Conservation (phyloP, 2,888 invertebrate species). For the Andrena flavipes region DNA sequence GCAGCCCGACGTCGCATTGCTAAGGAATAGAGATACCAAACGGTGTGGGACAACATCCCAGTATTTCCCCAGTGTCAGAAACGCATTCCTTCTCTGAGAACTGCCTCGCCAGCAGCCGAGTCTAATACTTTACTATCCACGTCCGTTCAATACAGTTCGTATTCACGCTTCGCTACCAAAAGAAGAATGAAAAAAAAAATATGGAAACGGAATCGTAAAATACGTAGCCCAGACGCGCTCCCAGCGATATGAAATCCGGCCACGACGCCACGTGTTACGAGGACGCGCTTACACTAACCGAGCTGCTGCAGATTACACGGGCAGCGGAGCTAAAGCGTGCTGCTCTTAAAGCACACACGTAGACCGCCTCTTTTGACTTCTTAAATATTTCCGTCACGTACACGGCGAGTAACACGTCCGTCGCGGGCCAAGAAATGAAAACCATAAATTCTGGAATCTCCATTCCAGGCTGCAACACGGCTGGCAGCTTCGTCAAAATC, state of each 20-base stretch:
- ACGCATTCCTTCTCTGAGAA: too few relatives aligned
- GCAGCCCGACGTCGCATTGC: too few relatives aligned
- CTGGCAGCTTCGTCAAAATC: constrained; percentile 66
- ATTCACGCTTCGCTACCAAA: background rate
- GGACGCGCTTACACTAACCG: constrained; percentile 31
- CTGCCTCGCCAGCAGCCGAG: too few relatives aligned
- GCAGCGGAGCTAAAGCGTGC: constrained; percentile 18
- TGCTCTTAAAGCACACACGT: constrained; percentile 45
- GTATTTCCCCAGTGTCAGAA: too few relatives aligned
- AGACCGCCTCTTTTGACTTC: constrained; percentile 30
- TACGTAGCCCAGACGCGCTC: background rate
- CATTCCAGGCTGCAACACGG: constrained; percentile 53
- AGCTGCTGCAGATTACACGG: constrained; percentile 33
- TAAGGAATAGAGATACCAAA: too few relatives aligned
- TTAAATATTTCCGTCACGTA: constrained; percentile 75
- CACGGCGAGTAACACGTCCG: constrained; percentile 67
- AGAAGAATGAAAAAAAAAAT: background rate
- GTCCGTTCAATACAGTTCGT: background rate
- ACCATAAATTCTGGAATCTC: constrained; percentile 75
- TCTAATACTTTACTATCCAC: background rate
- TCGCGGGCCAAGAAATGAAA: constrained; percentile 75
- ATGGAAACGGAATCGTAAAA: constrained; percentile 1
- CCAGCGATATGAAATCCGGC: constrained; percentile 37
- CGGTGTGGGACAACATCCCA: too few relatives aligned
- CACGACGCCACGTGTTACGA: constrained; percentile 49